Percentiles rank a stretch among this genome's conserved stretches.
Conservation (phyloP, 2,888 invertebrate genomes). For the Polydesmus complanatus region DNA sequence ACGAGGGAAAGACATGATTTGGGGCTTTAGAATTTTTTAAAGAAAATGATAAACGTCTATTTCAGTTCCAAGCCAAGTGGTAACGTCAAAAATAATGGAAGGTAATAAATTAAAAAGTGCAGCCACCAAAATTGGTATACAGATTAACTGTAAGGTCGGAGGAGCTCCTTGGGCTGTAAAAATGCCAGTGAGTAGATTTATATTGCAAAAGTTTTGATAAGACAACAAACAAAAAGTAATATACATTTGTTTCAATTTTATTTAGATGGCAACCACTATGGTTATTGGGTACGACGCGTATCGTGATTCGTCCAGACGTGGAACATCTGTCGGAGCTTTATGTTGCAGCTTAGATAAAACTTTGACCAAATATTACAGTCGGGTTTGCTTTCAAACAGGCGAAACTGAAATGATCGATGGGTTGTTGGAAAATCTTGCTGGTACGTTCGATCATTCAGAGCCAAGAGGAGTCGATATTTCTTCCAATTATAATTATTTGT, state of each 20-base stretch:
- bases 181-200: slow-evolving; percentile 45
- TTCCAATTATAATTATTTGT: neutral
- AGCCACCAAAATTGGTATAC: slow-evolving; percentile 82
- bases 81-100: slow-evolving; percentile 27
- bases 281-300: slow-evolving; percentile 37
- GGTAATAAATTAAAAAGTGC: slow-evolving; percentile 49
- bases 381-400: slow-evolving; percentile 11
- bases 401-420: slow-evolving; percentile 18
- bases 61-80: slow-evolving; percentile 33
- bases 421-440: slow-evolving; percentile 5
- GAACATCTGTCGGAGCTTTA: slow-evolving; percentile 36
- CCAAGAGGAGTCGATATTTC: too few species aligned
- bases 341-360: slow-evolving; percentile 50
- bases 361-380: slow-evolving; percentile 42
- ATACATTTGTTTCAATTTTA: too few species aligned
- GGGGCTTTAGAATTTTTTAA: neutral
- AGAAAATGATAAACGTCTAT: neutral
- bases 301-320: slow-evolving; percentile 36
- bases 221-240: too few species aligned
- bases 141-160: slow-evolving; percentile 83
- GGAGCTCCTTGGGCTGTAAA: slow-evolving; percentile 74
- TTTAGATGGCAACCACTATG: slow-evolving; percentile 28
- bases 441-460: slow-evolving; percentile 4
- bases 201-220: too few species aligned
- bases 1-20: neutral